Base-by-base conservation (phyloP, 1,140 invertebrate genomes). In the Meloidogyne exigua region DNA sequence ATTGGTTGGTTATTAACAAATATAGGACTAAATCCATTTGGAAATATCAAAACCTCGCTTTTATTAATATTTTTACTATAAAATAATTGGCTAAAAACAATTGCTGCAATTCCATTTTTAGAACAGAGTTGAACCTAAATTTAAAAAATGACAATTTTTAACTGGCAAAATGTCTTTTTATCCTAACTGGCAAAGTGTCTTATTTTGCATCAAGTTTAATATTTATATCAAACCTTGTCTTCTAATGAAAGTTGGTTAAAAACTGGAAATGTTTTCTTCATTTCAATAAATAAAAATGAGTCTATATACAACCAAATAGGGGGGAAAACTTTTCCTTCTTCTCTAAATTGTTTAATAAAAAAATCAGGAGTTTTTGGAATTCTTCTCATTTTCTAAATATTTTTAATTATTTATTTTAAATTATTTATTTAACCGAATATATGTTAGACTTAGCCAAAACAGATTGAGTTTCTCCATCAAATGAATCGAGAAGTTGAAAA, bases 11-110 rank as follows among this genome's bases (percentile, higher is more conserved):
- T 10, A n/a, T 68, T 18, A 2, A 32, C 2, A 3, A 21, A 68
- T 57, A 23, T 18, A 42, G 66, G 66, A 21, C 66, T 68, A 42
- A 25, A 68, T 32, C 66, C 66, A 42, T 23, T 68, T n/a, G 66
- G 66, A 42, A 68, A 68, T 18, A 25, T 68, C 0, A 68, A 21
- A 18, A 42, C 25, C 10, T 63, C 69, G 7, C 11, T 49, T 32
- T 12, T 12, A 57, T n/a, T 18, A 57, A 26, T 25, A 5, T 1
- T 26, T 18, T 18, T 15, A 44, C 69, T 71, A 32, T 71, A 71
- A 44, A 64, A 71, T 23, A 42, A 64, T 44, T 71, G 36, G 18
- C 39, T 49, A 25, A 71, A 71, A 26, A 71, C 69, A 57, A 57
- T 36, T 26, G 39, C 12, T 42, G 15, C 15, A 3, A 71, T 18